Evolutionary conservation across 2,888 invertebrate species (phyloP), one percentile per base, ranked within the genome.

Genomic region (Ophion ventricosus): DNA sequence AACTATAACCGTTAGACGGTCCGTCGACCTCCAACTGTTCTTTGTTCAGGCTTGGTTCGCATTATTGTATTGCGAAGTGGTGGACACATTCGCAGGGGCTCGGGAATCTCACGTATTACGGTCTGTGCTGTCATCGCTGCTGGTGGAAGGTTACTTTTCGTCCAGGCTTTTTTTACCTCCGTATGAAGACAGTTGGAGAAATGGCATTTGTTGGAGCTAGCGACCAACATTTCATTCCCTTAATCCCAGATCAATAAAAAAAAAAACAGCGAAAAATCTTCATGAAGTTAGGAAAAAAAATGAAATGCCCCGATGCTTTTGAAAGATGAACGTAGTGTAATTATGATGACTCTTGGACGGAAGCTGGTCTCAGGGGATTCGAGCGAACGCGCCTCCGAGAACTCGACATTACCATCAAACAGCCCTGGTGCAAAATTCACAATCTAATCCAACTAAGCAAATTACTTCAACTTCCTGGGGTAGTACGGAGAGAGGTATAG

Each of bases 381-480:
- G 77, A 40, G 74, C 80, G 81, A 85, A 70, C 78, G 76, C 35
- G 25, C 25, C 54, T 40, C 61, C 77, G 56, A 76, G 77, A 67
- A 83, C 84, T 80, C 85, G 82, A 84, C 87, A 88, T 86, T 85
- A 88, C 86, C 88, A 63, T 89, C 89, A 89, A 90, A 90, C 88
- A 88, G 85, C 69, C 82, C 87, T 85, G 88, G 88, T 88, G 88
- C 88, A 91, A 91, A 91, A 91, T 90, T 91, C 88, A 90, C 90
- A 91, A 90, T 90, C 89, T 90, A 91, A 91, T 91, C 90, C 90
- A 91, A 91, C 91, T 91, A 90, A 90, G 90, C 90, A 91, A 91
- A 91, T 91, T 91, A 90, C 90, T 85, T 81, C 85, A 91, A 90
- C 88, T 91, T 91, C 88, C 88, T 85, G 85, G 87, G 83, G 84